These are phyloP conservation scores for Micrasema minimum DNA, from an alignment of 1,140 invertebrate genomes.

Conservation along the genomic window DNA sequence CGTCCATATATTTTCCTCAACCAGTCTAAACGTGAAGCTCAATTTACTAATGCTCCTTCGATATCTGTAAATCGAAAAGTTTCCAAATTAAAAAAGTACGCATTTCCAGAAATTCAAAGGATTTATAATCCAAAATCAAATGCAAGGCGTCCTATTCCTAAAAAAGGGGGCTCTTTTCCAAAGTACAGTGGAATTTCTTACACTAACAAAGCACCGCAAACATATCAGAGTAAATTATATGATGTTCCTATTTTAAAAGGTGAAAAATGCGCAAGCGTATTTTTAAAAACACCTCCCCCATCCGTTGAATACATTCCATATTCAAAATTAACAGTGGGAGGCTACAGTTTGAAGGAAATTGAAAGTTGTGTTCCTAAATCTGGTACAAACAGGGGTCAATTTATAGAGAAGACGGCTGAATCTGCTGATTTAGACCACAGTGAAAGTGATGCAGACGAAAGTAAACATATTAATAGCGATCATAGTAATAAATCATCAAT, in stretches of 20 bases:
- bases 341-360: slow-evolving; percentile 60
- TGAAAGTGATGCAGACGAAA: neutral
- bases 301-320: slow-evolving; percentile 61
- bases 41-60: slow-evolving; percentile 2
- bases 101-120: slow-evolving; percentile 45
- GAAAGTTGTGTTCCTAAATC: slow-evolving; percentile 55
- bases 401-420: slow-evolving; percentile 48
- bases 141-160: slow-evolving; percentile 12
- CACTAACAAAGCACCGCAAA: slow-evolving; percentile 1
- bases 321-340: slow-evolving; percentile 63
- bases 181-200: neutral
- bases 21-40: slow-evolving; percentile 10
- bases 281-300: neutral
- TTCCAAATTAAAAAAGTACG: slow-evolving; percentile 49
- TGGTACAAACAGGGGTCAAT: slow-evolving; percentile 58
- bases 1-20: slow-evolving; percentile 37
- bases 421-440: neutral
- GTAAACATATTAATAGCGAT: neutral
- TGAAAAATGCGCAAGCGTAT: neutral
- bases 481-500: neutral
- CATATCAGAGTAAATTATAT: slow-evolving; percentile 19
- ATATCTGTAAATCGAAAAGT: slow-evolving; percentile 36
- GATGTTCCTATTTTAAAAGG: slow-evolving; percentile 25
- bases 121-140: slow-evolving; percentile 46
- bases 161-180: slow-evolving; percentile 13